Base-by-base conservation (phyloP, 1,140 invertebrate species). In the Phymastichus coffea region DNA sequence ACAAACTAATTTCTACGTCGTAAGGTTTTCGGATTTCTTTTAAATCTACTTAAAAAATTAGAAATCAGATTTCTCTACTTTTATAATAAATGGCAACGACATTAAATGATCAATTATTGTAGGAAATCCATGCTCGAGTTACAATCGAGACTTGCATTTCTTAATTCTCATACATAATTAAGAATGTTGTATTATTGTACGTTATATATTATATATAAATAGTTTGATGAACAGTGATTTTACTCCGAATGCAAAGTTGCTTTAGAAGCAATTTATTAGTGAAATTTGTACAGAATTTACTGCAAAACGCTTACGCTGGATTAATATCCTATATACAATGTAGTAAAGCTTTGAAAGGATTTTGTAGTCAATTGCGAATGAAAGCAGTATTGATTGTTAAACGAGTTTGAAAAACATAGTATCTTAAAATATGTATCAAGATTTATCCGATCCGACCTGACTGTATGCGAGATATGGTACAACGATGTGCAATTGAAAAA, bases 201-300 rank as follows among this genome's bases (percentile, higher is more conserved):
- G 57, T 72, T 57, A 52, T 52, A 61, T 63, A 55, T 63, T 63
- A 61, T 63, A 67, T 66, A 64, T 64, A 66, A 70, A 70, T 65
- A 66, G 61, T 64, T 64, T 66, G 65, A 62, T 66, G 64, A 68
- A 60, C 64, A 63, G 69, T 66, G n/a, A 66, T 63, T 61, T 44
- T 66, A 68, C 59, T 71, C 70, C 67, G 71, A 70, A 74, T 75
- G 73, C 73, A 74, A 75, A 68, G 63, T 75, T 75, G 71, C 70
- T 74, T 74, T 65, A 65, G 65, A 70, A 68, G 60, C 47, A 64
- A 20, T 68, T 65, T 56, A 68, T 53, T 72, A 66, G 61, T 51
- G 26, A 56, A 55, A 55, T 55, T 55, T 61, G 59, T 63, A 59
- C 57, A 64, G 57, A 64, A 53, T 57, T 54, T 64, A 60, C 52